Base-by-base conservation (phyloP, 1,140 invertebrate genomes). In the Drosophila subpulchrella region DNA sequence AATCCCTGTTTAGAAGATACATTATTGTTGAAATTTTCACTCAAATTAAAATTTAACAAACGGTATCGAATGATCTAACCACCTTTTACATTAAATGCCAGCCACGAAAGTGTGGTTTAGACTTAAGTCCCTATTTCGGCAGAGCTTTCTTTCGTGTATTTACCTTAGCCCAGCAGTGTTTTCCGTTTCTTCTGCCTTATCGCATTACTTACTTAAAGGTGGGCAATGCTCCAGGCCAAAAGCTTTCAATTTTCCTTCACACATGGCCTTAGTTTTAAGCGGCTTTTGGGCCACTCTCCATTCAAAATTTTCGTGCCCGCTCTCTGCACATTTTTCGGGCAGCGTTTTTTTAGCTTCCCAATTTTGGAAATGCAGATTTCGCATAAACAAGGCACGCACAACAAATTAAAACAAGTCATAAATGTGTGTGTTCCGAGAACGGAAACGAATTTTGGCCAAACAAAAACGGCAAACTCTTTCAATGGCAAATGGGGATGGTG, bases 321-420 rank as follows among this genome's bases (percentile, higher is more conserved):
- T 51, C 11, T 30, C n/a, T 11, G 32, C 44, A 42, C 46, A 30
- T 44, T 34, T 17, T 42, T 34, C 38, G 47, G 32, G 38, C 39
- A 34, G 30, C 20, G 36, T 20, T 58, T 36, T 75, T 13, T 34
- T 20, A 6, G 24, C 38, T 34, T 46, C 55, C 51, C 24, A 44
- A 58, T 30, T 47, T 53, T 54, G 50, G 44, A 60, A 88, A 82
- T 86, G 56, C 72, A 80, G 66, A 77, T 79, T 88, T 79, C 54
- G 34, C 67, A 67, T 70, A 83, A 59, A 65, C 76, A 88, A 75
- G 70, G 73, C 84, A 88, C 84, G 84, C 76, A 88, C 84, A 71
- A 63, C 72, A 88, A 88, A 88, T 89, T 89, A 81, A 89, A 89
- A 72, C 76, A 65, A 82, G 55, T 70, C 68, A 75, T 75, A 84